Evolutionary conservation across 2,888 invertebrate species (phyloP), one percentile per base, ranked within the genome.

Genomic region (Trachelus tabidus): DNA sequence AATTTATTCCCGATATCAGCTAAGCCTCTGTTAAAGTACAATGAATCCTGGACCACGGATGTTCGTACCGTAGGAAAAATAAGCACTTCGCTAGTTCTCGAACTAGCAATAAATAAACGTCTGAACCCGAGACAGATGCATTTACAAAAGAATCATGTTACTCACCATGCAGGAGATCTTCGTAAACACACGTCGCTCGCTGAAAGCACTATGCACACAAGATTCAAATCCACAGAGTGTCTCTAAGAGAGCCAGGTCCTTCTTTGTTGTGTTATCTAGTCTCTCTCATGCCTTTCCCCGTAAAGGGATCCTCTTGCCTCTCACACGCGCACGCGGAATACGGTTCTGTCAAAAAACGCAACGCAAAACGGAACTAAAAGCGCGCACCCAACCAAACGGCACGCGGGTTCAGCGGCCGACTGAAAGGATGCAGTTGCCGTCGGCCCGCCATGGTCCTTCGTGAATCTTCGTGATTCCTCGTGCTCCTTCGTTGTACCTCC

Each of bases 341-440:
- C 71, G 71, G 71, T 71, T 31, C 71, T 71, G 71, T 71, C 71
- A 71, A 71, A 71, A 71, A 71, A 71, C 31, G 71, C 1, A 71
- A 33, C 75, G 75, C 23, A 75, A 37, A 56, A 35, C 30, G 23
- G 12, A 75, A 75, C 68, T 31, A 33, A 76, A 76, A 69, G 37
- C 76, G 15, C 68, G 56, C 73, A 81, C 68, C 77, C 81, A 79
- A 87, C 83, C 83, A 84, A 83, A 87, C 88, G 84, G 87, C 90
- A 86, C 90, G 90, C 91, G 91, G 89, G 91, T 91, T 91, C 91
- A 91, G 90, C 91, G 91, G 90, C 91, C 91, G 91, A 90, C 90
- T 90, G 89, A 89, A 89, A 91, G 90, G 90, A 91, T 91, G 90
- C 91, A 90, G 88, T 90, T 87, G 89, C 87, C 85, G 87, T 87